Evolutionary conservation across 2,113 vertebrate genomes (phyloP), one percentile per base, ranked within the genome.

Genomic region (Chascanopsetta lugubris): DNA sequence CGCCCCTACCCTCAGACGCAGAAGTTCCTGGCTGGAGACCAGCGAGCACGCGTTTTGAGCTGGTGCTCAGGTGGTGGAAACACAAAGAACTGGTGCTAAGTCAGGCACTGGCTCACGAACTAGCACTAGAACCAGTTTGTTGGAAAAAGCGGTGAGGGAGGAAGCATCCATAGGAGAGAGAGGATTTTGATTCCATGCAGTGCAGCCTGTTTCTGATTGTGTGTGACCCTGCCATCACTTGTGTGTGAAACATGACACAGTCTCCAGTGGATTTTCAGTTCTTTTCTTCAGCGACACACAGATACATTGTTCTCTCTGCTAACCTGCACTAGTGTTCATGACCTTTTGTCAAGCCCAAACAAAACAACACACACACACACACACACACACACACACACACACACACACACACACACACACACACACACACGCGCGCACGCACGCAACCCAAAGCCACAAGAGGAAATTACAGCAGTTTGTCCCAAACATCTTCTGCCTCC

Each of bases 131-230:
- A n/a, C n/a, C n/a, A n/a, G n/a, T n/a, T n/a, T n/a, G n/a, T n/a
- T n/a, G n/a, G n/a, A n/a, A n/a, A n/a, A n/a, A n/a, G n/a, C n/a
- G n/a, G n/a, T n/a, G n/a, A n/a, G n/a, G n/a, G n/a, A n/a, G n/a
- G n/a, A n/a, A n/a, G n/a, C n/a, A n/a, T n/a, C n/a, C 40, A 40
- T 8, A 50, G 9, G 34, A 51, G 20, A 24, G 27, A 57, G 27
- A 51, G 11, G 6, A 27, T 43, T 56, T 17, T 53, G 54, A 64
- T n/a, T n/a, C n/a, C n/a, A n/a, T 27, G 30, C 27, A 30, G 26
- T 24, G 15, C 13, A 18, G 30, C 25, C 15, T 6, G 34, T 46
- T 30, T 46, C 18, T 27, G 34, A 11, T 20, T 45, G 3, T 9
- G 5, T 21, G 56, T 46, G 68, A 20, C 45, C 38, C 38, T 42